Conservation (phyloP, 1,140 invertebrate genomes). For the Ptiloglossa arizonensis region DNA sequence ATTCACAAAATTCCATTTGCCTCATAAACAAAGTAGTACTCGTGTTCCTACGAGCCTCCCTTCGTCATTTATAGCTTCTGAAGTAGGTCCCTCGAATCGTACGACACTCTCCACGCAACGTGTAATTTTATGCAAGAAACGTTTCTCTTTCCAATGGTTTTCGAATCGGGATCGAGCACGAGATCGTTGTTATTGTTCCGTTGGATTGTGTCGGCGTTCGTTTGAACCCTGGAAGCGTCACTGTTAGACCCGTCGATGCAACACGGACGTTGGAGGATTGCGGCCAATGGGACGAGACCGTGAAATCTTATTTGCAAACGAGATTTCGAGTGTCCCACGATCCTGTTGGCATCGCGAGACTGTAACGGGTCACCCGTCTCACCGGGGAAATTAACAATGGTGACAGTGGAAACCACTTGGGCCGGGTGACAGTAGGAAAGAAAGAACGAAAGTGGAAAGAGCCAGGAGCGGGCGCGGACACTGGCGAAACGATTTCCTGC, state of each 20-base stretch:
- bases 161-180: no score
- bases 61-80: no score
- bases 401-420: conserved; percentile 42
- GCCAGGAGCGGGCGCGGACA: not conserved
- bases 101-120: no score
- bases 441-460: not conserved
- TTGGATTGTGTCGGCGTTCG: not conserved
- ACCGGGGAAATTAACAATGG: conserved; percentile 23
- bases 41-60: no score
- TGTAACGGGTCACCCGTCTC: conserved; percentile 32
- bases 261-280: not conserved
- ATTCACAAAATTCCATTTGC: no score
- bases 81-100: no score
- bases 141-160: no score
- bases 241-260: not conserved
- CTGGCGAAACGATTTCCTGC: conserved; percentile 69
- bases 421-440: conserved; percentile 18
- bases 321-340: conserved; percentile 45
- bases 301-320: conserved; percentile 71
- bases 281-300: not conserved
- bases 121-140: no score
- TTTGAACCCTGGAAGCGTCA: not conserved
- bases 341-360: conserved; percentile 11
- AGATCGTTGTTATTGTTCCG: no score
- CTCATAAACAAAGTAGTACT: no score